Evolutionary conservation across 2,113 vertebrate species (phyloP).

Genomic region (Nycticryphes semicollaris): DNA sequence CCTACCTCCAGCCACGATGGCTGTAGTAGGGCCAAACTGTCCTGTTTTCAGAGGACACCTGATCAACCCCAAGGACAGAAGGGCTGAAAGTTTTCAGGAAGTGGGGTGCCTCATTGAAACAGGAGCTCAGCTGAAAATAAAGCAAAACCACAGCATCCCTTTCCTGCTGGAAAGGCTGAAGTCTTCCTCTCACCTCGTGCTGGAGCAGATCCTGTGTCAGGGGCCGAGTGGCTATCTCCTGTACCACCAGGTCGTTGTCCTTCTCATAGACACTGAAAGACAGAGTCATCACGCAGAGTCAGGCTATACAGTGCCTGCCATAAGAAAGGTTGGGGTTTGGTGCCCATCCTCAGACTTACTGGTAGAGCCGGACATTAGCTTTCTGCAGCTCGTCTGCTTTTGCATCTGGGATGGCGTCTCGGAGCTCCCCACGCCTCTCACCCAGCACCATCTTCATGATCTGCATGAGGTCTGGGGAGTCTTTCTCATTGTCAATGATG

Average conservation of each 20-base stretch:
- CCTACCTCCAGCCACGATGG: background rate
- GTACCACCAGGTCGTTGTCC: conserved; percentile 81
- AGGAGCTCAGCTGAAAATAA: background rate
- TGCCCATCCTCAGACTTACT: conserved; percentile 63
- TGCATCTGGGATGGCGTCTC: conserved; percentile 68
- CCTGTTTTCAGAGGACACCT: background rate
- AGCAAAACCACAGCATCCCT: background rate
- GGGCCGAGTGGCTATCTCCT: conserved; percentile 86
- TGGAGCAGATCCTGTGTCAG: conserved; percentile 86
- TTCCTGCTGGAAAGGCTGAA: fast-evolving
- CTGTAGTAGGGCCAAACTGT: background rate
- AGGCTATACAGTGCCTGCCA: fast-evolving
- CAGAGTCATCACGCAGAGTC: background rate
- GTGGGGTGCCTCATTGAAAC: background rate
- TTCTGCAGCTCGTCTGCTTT: conserved; percentile 71
- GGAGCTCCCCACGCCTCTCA: conserved; percentile 72
- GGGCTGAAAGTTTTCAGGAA: background rate
- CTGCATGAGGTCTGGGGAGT: conserved; percentile 84
- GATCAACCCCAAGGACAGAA: background rate
- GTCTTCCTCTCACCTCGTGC: conserved; percentile 75
- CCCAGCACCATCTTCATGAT: conserved; percentile 84
- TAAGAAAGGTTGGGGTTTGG: background rate
- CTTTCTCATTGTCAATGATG: conserved; percentile 80
- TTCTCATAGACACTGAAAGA: conserved; percentile 83
- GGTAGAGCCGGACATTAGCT: conserved; percentile 82